Base-by-base conservation (phyloP, 2,797 vertebrate species). In the Microchirus variegatus region DNA sequence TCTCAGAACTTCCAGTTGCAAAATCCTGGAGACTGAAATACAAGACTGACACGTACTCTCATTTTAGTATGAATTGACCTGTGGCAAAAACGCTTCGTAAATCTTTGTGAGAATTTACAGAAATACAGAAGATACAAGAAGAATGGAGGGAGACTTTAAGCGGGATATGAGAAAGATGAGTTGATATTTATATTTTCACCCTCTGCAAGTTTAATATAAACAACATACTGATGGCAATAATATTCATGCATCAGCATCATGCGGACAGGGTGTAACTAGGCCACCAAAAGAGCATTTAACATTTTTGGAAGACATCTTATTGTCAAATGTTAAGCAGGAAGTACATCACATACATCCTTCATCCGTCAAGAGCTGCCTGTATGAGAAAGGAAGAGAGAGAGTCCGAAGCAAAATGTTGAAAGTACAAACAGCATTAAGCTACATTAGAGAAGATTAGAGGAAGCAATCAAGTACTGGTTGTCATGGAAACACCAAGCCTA, bases 401-500 rank as follows among this genome's bases (percentile, higher is more conserved):
- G 44, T 58, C 48, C 19, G 36, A 51, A 73, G 69, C 57, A 61
- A 75, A 70, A 73, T 40, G 69, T 61, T 54, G 65, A 84, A 73
- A 63, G 80, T 82, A 81, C 61, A 85, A 74, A 83, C 71, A 70
- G 73, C 80, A 90, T 91, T 89, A 91, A 87, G 85, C 87, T 80
- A 92, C 82, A 91, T 89, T 90, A 90, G 90, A 90, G 84, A 82
- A 85, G 89, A 93, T 93, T 92, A 92, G 75, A 84, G 78, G 80
- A 80, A 87, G 89, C 89, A 92, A 92, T 92, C 88, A 92, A 90
- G 82, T 78, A 59, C 56, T 68, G 70, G 92, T 93, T 63, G 81
- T 63, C 84, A 91, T 89, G 82, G 88, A 71, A 91, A 92, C 89
- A 66, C 53, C 77, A 89, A 86, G 79, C 82, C 76, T 82, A 80